Evolutionary conservation across 2,888 invertebrate species (phyloP).

Genomic region (Conchocele bisecta): DNA sequence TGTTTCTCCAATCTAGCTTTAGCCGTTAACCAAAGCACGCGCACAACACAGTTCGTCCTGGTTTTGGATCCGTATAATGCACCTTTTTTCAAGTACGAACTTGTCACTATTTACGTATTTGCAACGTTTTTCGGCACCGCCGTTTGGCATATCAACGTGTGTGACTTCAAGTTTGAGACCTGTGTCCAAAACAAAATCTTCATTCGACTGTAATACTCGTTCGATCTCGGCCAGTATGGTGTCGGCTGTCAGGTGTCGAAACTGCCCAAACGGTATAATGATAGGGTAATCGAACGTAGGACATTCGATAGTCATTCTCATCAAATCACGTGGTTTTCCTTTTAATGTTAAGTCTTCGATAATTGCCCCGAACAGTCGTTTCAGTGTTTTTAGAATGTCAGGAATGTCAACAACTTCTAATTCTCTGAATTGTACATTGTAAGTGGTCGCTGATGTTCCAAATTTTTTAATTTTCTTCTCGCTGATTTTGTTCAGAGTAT

Average conservation of each 20-base stretch:
- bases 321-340: neutral
- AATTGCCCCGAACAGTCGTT: neutral
- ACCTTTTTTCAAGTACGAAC: neutral
- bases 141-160: neutral
- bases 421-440: neutral
- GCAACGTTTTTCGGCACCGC: neutral
- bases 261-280: neutral
- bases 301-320: neutral
- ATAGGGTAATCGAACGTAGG: constrained; percentile 10
- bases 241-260: neutral
- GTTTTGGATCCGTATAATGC: neutral
- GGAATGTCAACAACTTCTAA: neutral
- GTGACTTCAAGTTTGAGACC: neutral
- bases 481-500: neutral
- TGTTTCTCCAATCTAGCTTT: neutral
- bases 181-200: neutral
- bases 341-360: neutral
- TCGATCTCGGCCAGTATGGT: constrained; percentile 4
- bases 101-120: neutral
- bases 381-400: neutral
- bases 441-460: neutral
- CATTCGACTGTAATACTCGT: constrained; percentile 8
- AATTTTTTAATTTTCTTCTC: neutral
- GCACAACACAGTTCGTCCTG: constrained; percentile 7
- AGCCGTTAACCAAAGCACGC: constrained; percentile 4